A percentile compares a stretch with the other conserved stretches of the same genome.
phyloP scores from a whole-genome alignment of 2,113 vertebrate species.

The Girardinichthys multiradiatus region DNA sequence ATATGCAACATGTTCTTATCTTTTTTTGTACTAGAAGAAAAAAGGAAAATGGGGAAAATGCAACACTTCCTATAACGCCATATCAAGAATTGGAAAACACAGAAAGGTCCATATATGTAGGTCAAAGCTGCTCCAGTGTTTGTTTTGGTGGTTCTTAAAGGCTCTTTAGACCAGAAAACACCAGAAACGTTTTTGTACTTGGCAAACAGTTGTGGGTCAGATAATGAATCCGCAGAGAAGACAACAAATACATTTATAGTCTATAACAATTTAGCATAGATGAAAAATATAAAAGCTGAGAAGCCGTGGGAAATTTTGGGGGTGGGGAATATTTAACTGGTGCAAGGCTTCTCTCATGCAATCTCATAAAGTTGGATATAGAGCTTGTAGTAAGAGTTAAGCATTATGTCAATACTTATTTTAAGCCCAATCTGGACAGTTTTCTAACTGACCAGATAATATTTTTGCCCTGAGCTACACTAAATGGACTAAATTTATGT shows the following conservation, averaged over 20 bases:
- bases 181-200: background rate
- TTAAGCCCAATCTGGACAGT: background rate
- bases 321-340: background rate
- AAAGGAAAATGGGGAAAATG: slow-evolving; percentile 20
- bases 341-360: background rate
- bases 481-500: too few relatives aligned
- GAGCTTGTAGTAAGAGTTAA: background rate
- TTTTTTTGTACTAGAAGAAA: background rate
- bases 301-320: background rate
- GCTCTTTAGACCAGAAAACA: background rate
- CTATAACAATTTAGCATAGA: background rate
- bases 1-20: slow-evolving; percentile 24
- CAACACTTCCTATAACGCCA: slow-evolving; percentile 28
- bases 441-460: background rate
- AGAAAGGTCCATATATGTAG: background rate
- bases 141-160: background rate
- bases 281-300: background rate
- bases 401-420: background rate
- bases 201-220: background rate
- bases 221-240: background rate
- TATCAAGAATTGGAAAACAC: background rate
- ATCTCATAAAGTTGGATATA: background rate
- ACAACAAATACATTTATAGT: background rate
- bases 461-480: too few relatives aligned
- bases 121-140: background rate